Evolutionary conservation across 2,113 vertebrate species (phyloP).

Genomic region (Saguinus midas): DNA sequence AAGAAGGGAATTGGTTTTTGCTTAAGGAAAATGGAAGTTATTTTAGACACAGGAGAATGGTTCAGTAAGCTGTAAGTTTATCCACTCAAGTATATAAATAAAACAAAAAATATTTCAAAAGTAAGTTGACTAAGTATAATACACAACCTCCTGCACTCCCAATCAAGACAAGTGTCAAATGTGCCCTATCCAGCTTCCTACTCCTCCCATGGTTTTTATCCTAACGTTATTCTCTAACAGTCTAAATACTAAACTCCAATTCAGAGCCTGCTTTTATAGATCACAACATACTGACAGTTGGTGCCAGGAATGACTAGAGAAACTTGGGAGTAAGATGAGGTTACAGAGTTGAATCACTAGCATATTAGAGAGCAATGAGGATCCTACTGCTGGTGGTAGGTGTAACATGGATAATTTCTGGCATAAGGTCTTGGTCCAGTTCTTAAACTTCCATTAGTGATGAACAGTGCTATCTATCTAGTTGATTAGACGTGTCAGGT

Average conservation of each 20-base stretch:
- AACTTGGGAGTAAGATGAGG: neutral
- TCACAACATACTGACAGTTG: neutral
- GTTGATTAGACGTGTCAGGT: too few relatives aligned
- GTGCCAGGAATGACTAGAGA: neutral
- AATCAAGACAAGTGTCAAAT: neutral
- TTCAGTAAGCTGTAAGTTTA: neutral
- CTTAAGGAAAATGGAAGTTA: neutral
- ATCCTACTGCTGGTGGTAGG: too few relatives aligned
- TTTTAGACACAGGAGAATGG: neutral
- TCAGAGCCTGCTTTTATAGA: neutral
- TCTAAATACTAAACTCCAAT: neutral
- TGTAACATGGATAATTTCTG: too few relatives aligned
- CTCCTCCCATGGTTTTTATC: neutral
- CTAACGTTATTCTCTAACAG: neutral
- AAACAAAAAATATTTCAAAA: constrained; percentile 35
- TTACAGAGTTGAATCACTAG: neutral
- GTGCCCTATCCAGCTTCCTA: neutral
- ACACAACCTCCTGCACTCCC: neutral
- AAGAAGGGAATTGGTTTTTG: neutral
- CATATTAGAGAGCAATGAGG: too few relatives aligned
- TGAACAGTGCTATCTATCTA: too few relatives aligned
- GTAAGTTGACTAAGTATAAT: neutral
- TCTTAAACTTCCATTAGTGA: too few relatives aligned
- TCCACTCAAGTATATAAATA: neutral
- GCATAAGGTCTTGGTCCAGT: too few relatives aligned